Evolutionary conservation across 2,113 vertebrate genomes (phyloP).

Genomic region (Ophthalmotilapia sp.): DNA sequence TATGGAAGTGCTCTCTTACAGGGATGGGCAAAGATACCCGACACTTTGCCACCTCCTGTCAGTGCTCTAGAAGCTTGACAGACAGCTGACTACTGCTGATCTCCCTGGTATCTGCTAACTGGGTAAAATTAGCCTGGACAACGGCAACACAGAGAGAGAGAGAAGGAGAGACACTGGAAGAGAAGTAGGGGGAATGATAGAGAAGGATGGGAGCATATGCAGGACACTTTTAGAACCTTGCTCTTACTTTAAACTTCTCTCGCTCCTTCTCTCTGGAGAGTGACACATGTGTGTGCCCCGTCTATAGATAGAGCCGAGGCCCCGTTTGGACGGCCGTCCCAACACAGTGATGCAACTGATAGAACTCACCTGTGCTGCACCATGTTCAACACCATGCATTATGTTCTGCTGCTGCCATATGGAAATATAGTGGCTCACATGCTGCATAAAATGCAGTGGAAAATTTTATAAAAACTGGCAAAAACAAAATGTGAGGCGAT

Average conservation of each 20-base stretch:
- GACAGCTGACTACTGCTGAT: conserved; percentile 57
- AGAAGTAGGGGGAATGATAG: neutral
- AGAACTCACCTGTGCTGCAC: conserved; percentile 6
- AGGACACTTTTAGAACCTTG: conserved; percentile 45
- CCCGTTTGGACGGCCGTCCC: neutral
- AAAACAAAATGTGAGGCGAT: neutral
- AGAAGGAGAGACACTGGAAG: neutral
- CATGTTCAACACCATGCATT: neutral
- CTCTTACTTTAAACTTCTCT: conserved; percentile 33
- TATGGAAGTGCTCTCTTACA: neutral
- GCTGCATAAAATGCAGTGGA: neutral
- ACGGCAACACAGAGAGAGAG: neutral
- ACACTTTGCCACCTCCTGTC: conserved; percentile 43
- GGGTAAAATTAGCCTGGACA: conserved; percentile 41
- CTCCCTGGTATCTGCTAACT: conserved; percentile 48
- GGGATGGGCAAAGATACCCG: conserved; percentile 17
- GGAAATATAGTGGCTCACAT: neutral
- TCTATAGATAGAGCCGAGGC: conserved; percentile 51
- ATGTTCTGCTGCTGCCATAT: neutral
- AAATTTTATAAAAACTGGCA: neutral
- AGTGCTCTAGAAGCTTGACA: conserved; percentile 28
- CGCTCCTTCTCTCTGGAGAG: conserved; percentile 16
- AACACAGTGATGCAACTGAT: neutral
- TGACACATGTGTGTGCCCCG: conserved; percentile 7
- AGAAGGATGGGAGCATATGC: conserved; percentile 36